A percentile compares a stretch with the other conserved stretches of the same genome.
Evolutionary conservation across 35 echinoderm and acorn worm genomes (phyloP).

Genomic region (Lytechinus pictus): DNA sequence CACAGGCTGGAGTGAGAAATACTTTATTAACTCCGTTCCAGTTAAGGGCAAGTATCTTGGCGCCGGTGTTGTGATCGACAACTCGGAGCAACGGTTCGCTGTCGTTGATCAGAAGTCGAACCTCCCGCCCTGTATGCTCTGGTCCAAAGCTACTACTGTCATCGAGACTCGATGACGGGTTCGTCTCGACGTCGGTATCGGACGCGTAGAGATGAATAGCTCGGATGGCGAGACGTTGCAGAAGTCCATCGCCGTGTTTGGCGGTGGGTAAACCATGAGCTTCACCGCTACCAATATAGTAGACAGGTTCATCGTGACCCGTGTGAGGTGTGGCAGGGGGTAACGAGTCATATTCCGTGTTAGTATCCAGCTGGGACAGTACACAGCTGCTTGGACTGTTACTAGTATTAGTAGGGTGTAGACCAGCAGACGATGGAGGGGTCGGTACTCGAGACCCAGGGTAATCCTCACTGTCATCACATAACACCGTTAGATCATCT

Average conservation of each 20-base stretch:
- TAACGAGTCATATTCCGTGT: slow-evolving; percentile 47
- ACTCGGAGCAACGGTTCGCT: slow-evolving; percentile 32
- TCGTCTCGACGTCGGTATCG: slow-evolving; percentile 41
- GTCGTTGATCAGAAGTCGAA: slow-evolving; percentile 49
- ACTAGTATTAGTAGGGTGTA: slow-evolving; percentile 39
- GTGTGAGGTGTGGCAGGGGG: neutral
- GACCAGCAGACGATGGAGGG: slow-evolving; percentile 29
- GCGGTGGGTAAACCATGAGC: slow-evolving; percentile 35
- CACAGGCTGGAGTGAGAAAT: slow-evolving; percentile 40
- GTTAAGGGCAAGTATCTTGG: slow-evolving; percentile 32
- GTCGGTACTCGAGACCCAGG: neutral
- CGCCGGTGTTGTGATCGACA: slow-evolving; percentile 36
- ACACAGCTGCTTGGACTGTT: slow-evolving; percentile 46
- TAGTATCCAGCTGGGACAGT: slow-evolving; percentile 51
- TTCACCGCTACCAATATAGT: slow-evolving; percentile 47
- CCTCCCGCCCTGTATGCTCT: slow-evolving; percentile 42
- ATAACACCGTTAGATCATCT: neutral
- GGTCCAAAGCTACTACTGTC: slow-evolving; percentile 46
- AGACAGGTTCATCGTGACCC: slow-evolving; percentile 45
- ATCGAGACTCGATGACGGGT: slow-evolving; percentile 35
- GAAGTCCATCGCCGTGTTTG: slow-evolving; percentile 45
- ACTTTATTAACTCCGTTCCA: slow-evolving; percentile 34
- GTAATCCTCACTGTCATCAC: slow-evolving; percentile 34
- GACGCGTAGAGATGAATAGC: slow-evolving; percentile 48
- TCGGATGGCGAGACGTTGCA: slow-evolving; percentile 23